Evolutionary conservation across 2,888 invertebrate species (phyloP), one percentile per base, ranked within the genome.

Genomic region (Embidobia sp.): DNA sequence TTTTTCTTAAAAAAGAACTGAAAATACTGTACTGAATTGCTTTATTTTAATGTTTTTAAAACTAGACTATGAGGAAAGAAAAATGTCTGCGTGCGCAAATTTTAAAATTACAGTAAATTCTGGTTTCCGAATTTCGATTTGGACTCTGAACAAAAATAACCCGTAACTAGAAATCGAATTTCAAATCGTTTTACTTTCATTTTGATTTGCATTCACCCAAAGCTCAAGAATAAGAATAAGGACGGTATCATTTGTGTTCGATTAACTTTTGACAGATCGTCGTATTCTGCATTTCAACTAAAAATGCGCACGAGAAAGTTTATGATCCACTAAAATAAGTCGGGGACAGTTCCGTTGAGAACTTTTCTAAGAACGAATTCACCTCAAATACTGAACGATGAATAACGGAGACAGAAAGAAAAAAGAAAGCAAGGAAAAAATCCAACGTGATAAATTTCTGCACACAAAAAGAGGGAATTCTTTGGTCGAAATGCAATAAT

Each of bases 241-340:
- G 49, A 29, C 6, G 26, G 27, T 35, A 51, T 6, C 49, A 73
- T 59, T 59, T 49, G 49, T 49, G 55, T 15, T 11, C 66, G 57
- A 29, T 59, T 53, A 51, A 44, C 16, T 74, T 67, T 67, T 72
- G 53, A 74, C 33, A 40, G 44, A 74, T 74, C 16, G 49, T 35
- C 22, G 42, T 73, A 55, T 55, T 67, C 48, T 67, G 55, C 48
- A 67, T 55, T 55, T 67, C 44, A 48, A 37, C 33, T 46, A 57
- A 67, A 67, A 55, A 48, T 11, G 42, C 22, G 15, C 10, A 7
- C 48, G 67, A 46, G 69, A 70, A 70, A 70, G 69, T 70, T 70
- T 70, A 70, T 40, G 69, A 59, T 51, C 67, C 57, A 57, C 42
- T 69, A 69, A 57, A 57, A 31, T 35, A 40, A 57, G 19, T n/a